A percentile compares a stretch with the other conserved stretches of the same genome.
Conservation (phyloP, 2,113 vertebrate genomes). For the Macroglossus sobrinus region DNA sequence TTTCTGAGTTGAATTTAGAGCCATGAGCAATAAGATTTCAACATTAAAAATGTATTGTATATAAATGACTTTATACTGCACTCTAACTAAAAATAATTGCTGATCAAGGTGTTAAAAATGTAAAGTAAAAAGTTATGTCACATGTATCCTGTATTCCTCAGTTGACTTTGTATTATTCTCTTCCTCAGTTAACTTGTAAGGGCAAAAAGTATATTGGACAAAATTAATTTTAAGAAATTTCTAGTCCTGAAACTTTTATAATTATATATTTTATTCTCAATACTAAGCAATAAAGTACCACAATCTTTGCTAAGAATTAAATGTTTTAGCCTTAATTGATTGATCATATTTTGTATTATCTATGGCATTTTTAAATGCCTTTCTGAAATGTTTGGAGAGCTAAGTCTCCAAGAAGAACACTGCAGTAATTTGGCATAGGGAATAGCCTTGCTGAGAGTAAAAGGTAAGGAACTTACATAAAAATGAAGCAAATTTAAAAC, state of each 20-base stretch:
- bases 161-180: neutral
- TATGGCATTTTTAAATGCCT: neutral
- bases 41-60: slow-evolving; percentile 73
- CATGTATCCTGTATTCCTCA: neutral
- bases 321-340: neutral
- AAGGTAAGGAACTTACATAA: neutral
- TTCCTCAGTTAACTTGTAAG: neutral
- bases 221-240: neutral
- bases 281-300: neutral
- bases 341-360: neutral
- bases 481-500: neutral
- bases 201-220: neutral
- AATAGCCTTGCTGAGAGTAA: neutral
- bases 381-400: neutral
- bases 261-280: neutral
- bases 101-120: slow-evolving; percentile 60
- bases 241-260: neutral
- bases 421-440: neutral
- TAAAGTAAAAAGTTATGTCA: neutral
- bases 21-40: slow-evolving; percentile 49
- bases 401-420: neutral
- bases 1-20: slow-evolving; percentile 60
- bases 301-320: neutral
- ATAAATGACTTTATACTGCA: slow-evolving; percentile 64
- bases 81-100: slow-evolving; percentile 58